Conservation (phyloP, 2,888 invertebrate genomes). For the Sabatieria punctata region DNA sequence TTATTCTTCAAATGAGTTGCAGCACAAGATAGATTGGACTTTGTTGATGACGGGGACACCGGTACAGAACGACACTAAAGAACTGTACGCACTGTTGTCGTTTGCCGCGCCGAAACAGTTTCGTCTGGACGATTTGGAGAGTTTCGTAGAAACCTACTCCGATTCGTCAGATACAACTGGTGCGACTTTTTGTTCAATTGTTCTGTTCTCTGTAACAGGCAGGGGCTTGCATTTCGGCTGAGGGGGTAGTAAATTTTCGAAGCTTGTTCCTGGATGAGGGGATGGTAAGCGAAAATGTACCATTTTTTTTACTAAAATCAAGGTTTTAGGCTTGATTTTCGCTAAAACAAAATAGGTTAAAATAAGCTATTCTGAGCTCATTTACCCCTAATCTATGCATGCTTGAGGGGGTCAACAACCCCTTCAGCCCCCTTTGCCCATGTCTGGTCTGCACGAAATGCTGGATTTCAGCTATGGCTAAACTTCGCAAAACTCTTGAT, state of each 20-base stretch:
- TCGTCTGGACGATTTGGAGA: conserved; percentile 18
- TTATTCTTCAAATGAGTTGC: too few relatives aligned
- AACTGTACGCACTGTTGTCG: conserved; percentile 34
- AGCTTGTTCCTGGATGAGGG: background rate
- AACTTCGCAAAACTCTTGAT: conserved; percentile 27
- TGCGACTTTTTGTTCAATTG: background rate
- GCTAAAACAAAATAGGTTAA: background rate
- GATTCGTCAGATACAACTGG: conserved; percentile 5
- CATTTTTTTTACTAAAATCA: background rate
- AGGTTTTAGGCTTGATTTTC: background rate
- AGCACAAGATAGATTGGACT: background rate
- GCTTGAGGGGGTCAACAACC: background rate
- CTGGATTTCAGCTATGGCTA: conserved; percentile 11
- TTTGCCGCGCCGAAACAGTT: conserved; percentile 30
- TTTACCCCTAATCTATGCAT: background rate
- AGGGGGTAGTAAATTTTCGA: too few relatives aligned
- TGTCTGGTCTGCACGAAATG: background rate
- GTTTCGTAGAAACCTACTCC: conserved; percentile 27
- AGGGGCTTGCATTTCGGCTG: too few relatives aligned
- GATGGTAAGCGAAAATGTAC: too few relatives aligned
- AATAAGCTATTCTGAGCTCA: background rate
- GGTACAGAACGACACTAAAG: conserved; percentile 36
- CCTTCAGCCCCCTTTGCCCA: background rate
- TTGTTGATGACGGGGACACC: conserved; percentile 37
- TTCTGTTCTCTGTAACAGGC: too few relatives aligned